Conservation (phyloP, 2,888 invertebrate genomes). For the Zygogramma bicolorata region DNA sequence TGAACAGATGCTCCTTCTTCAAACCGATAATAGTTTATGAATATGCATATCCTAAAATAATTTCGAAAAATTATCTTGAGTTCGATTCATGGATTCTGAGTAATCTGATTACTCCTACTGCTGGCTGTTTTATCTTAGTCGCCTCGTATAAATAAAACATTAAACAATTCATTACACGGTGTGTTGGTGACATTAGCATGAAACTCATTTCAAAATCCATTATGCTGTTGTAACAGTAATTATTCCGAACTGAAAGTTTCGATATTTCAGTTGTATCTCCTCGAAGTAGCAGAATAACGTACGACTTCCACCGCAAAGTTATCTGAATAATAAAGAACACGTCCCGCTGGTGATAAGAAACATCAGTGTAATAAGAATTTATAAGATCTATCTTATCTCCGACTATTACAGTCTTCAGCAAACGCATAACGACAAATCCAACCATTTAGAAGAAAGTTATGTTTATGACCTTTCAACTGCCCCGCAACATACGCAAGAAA, state of each 20-base stretch:
- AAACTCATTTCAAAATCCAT: constrained; percentile 17
- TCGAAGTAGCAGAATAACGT: constrained; percentile 23
- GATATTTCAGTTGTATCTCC: constrained; percentile 12
- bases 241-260: constrained; percentile 10
- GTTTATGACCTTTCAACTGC: constrained; percentile 40
- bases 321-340: constrained; percentile 43
- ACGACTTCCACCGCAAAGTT: constrained; percentile 17
- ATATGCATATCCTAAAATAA: no score
- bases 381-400: constrained; percentile 43
- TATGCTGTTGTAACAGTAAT: constrained; percentile 4
- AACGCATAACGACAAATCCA: constrained; percentile 43
- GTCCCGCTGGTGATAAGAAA: constrained; percentile 37
- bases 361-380: constrained; percentile 43
- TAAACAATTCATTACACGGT: not conserved
- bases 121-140: not conserved
- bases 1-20: no score
- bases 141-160: not conserved
- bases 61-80: no score
- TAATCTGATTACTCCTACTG: not conserved
- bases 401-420: constrained; percentile 40
- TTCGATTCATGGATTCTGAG: no score
- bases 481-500: constrained; percentile 13
- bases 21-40: no score
- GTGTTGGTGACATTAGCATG: not conserved
- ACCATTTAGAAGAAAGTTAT: constrained; percentile 45